These are phyloP conservation scores for Philopotamus ludificatus DNA, from an alignment of 1,140 invertebrate species.

Conservation along the genomic window DNA sequence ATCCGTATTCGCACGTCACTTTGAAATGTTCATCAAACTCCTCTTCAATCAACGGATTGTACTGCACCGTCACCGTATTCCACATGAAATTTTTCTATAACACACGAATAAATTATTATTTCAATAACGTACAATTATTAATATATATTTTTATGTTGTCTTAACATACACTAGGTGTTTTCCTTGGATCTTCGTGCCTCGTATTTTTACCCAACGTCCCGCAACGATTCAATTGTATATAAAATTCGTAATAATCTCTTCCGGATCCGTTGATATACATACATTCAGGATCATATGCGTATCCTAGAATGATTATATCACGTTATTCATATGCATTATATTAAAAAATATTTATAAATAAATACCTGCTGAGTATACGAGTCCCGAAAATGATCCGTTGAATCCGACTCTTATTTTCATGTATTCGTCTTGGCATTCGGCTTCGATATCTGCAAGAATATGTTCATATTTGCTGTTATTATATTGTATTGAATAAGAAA, in stretches of 20 bases:
- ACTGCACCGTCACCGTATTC: conserved; percentile 93
- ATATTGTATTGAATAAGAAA: no score
- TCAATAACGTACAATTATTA: not conserved
- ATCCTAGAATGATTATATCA: conserved; percentile 60
- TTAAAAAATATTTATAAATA: conserved; percentile 10
- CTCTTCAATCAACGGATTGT: conserved; percentile 90
- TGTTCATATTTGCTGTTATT: no score
- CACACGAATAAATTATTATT: not conserved
- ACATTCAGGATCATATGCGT: conserved; percentile 90
- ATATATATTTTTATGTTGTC: not conserved
- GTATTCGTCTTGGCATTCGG: conserved; percentile 92
- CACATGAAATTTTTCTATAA: conserved; percentile 90
- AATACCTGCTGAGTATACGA: conserved; percentile 85
- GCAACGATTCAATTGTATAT: conserved; percentile 88
- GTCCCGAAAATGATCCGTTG: conserved; percentile 85
- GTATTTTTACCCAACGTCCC: conserved; percentile 87
- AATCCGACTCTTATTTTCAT: conserved; percentile 92
- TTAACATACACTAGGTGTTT: conserved; percentile 76
- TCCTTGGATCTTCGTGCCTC: conserved; percentile 78
- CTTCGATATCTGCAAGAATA: conserved; percentile 79
- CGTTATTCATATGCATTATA: conserved; percentile 10
- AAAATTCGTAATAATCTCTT: conserved; percentile 88
- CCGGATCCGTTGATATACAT: conserved; percentile 94
- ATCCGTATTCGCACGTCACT: conserved; percentile 95
- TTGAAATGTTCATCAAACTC: conserved; percentile 94